Evolutionary conservation across 2,113 vertebrate species (phyloP).

Genomic region (Paralichthys olivaceus): DNA sequence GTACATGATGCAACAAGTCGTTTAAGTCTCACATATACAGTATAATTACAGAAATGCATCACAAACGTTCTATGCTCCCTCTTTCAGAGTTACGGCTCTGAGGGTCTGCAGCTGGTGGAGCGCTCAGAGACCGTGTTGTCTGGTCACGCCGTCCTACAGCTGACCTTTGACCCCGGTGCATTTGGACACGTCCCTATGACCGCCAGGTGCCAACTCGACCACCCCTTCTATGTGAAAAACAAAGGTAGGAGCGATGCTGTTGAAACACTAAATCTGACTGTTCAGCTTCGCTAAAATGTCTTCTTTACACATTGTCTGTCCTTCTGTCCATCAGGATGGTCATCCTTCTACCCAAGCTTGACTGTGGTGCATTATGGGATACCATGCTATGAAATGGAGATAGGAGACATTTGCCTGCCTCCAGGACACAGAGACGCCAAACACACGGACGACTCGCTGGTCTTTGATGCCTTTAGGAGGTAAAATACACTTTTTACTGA

Average conservation of each 20-base stretch:
- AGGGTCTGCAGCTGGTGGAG: conserved; percentile 92
- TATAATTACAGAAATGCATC: too few relatives aligned
- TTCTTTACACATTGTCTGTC: not conserved
- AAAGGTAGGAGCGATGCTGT: conserved; percentile 85
- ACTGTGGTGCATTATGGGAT: conserved; percentile 99
- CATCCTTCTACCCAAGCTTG: conserved; percentile 97
- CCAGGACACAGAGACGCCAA: conserved; percentile 97
- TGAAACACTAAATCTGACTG: not conserved
- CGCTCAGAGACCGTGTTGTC: conserved; percentile 91
- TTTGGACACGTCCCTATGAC: conserved; percentile 87
- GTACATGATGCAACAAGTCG: conserved; percentile 27
- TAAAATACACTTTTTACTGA: conserved; percentile 58
- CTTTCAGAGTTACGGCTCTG: conserved; percentile 89
- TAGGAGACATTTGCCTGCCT: conserved; percentile 95
- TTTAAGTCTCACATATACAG: too few relatives aligned
- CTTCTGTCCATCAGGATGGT: conserved; percentile 87
- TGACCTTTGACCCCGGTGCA: conserved; percentile 97
- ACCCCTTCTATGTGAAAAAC: conserved; percentile 97
- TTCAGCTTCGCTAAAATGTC: not conserved
- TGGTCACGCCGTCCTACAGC: conserved; percentile 92
- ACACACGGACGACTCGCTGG: conserved; percentile 95
- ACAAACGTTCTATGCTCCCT: not conserved
- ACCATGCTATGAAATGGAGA: conserved; percentile 96
- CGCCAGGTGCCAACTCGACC: conserved; percentile 91
- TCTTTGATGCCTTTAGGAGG: conserved; percentile 99